Conservation (phyloP, 2,797 vertebrate genomes). For the Cirrhinus mrigala region DNA sequence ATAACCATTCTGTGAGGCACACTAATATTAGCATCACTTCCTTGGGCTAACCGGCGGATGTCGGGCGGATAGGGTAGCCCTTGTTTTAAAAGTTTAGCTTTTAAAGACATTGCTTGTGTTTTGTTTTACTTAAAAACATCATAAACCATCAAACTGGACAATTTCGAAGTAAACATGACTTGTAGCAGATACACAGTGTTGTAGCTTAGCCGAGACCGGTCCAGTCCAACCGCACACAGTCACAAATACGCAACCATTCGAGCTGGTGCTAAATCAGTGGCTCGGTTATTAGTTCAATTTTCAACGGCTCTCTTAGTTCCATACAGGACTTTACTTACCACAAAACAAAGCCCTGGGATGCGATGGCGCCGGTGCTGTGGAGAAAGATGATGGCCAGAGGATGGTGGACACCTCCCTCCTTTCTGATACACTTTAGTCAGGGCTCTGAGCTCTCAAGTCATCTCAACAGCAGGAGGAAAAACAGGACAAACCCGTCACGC, state of each 20-base stretch:
- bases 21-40: slow-evolving; percentile 31
- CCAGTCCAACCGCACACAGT: neutral
- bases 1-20: neutral
- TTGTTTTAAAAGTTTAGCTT: neutral
- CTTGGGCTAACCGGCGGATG: slow-evolving; percentile 2
- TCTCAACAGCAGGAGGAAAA: slow-evolving; percentile 18
- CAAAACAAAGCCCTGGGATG: slow-evolving; percentile 14
- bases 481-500: slow-evolving; percentile 33
- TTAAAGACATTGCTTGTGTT: neutral
- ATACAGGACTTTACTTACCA: slow-evolving; percentile 13
- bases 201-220: slow-evolving; percentile 10
- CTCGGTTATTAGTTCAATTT: neutral
- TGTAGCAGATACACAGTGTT: neutral
- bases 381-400: slow-evolving; percentile 31
- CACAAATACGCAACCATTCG: neutral
- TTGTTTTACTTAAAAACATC: neutral
- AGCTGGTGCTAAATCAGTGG: neutral
- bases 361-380: slow-evolving; percentile 27
- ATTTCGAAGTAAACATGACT: neutral
- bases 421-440: slow-evolving; percentile 19
- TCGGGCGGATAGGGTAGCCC: neutral
- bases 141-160: neutral
- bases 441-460: slow-evolving; percentile 8
- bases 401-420: slow-evolving; percentile 41
- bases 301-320: neutral